Base-by-base conservation (phyloP, 2,888 invertebrate genomes). In the Cosmopolites sordidus region DNA sequence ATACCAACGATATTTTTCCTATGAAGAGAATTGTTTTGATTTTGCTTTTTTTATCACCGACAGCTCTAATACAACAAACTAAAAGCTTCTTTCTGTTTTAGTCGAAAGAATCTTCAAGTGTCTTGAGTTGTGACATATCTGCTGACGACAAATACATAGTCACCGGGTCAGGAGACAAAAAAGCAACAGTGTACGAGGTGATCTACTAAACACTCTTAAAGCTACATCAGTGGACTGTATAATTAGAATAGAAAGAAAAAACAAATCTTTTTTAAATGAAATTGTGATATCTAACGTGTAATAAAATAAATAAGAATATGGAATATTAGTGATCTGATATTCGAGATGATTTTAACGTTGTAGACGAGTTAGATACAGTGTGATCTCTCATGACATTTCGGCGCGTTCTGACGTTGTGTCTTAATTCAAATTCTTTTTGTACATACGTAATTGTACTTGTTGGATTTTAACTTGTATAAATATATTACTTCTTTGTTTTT, bases 81-180 rank as follows among this genome's bases (percentile, higher is more conserved):
- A n/a, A n/a, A n/a, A n/a, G n/a, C n/a, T 51, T 39, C 45, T 39
- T 66, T 70, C 66, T 64, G 62, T 81, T 81, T 18, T 79, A 90
- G 90, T 89, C 89, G 44, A 95, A 96, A 78, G 97, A 98, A 79
- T 92, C 94, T 50, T 95, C 95, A 66, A 96, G 96, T 70, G 96
- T 97, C 72, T 82, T 98, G 69, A 94, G 95, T 78, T 98, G 97
- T 82, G 97, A 97, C 83, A 94, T 97, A 76, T 94, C 96, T 60
- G 84, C 89, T 57, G 97, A 98, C 76, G 97, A 98, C 79, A 95
- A 95, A 76, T 96, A 91, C 78, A 94, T 97, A 69, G 94, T 97
- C 67, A 97, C 97, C 43, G 97, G 97, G 59, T 95, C 95, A 38
- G 97, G 97, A 52, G 97, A 98, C 76, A 96, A 96, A 77, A 96